Conservation (phyloP, 2,797 vertebrate genomes). For the Novumbra hubbsi region DNA sequence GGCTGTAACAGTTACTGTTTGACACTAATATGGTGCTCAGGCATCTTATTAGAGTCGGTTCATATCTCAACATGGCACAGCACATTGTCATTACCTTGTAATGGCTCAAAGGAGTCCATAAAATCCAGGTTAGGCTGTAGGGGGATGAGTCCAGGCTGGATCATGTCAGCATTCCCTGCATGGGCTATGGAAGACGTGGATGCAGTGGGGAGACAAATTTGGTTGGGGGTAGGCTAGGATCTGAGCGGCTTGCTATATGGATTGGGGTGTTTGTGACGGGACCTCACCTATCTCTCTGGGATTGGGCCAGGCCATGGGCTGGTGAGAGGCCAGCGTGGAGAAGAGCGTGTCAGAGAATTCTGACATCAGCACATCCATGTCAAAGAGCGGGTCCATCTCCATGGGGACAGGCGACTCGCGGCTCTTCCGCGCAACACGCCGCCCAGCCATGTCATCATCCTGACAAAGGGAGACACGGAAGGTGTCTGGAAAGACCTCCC, state of each 20-base stretch:
- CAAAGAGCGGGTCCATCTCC: constrained; percentile 92
- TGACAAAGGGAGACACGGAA: constrained; percentile 79
- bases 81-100: constrained; percentile 81
- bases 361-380: constrained; percentile 95
- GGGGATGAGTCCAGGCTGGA: constrained; percentile 95
- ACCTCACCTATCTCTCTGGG: constrained; percentile 90
- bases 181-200: constrained; percentile 73
- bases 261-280: not conserved
- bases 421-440: constrained; percentile 73
- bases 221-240: not conserved
- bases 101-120: constrained; percentile 96
- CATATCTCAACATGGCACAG: not conserved
- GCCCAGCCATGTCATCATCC: constrained; percentile 85
- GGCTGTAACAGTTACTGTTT: constrained; percentile 50
- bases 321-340: constrained; percentile 92
- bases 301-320: constrained; percentile 87
- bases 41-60: constrained; percentile 29
- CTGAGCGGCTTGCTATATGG: not conserved
- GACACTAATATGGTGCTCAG: constrained; percentile 24
- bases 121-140: constrained; percentile 97
- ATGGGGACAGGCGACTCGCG: constrained; percentile 86
- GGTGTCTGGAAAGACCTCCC: constrained; percentile 81
- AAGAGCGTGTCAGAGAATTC: constrained; percentile 97
- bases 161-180: constrained; percentile 97
- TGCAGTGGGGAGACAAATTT: not conserved